Evolutionary conservation across 2,113 vertebrate genomes (phyloP), one percentile per base, ranked within the genome.

Genomic region (Acanthisitta chloris): DNA sequence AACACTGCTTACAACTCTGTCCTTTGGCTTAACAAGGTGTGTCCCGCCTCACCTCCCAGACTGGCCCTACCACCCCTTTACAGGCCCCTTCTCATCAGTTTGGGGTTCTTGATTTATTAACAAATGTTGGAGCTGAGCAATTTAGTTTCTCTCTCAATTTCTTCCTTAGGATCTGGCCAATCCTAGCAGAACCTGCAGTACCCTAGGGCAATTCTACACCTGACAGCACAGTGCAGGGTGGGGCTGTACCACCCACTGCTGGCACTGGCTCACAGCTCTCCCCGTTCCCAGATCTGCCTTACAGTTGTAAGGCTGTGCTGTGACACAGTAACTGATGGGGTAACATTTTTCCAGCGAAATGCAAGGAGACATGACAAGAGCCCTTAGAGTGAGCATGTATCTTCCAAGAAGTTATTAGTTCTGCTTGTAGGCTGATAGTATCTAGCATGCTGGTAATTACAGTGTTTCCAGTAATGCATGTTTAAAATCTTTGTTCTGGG

Each of bases 291-390:
- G 20, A 13, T 23, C 12, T 61, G 46, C 62, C 54, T 14, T 33
- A 3, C 3, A 40, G 59, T 45, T 24, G 7, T 7, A 26, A 14
- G 42, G 23, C 54, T 52, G 28, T 11, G 16, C 38, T 5, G 2
- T 7, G 14, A 20, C 24, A 17, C 3, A 7, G 17, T 2, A 6
- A 6, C 9, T 54, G 29, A 6, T 1, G 9, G 12, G 48, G 38
- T 10, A 17, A 71, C 0, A 0, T 4, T 65, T 40, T 20, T 20
- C 16, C 14, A 33, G 34, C 66, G 34, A 45, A 74, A 55, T 54
- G 87, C 38, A 28, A 58, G 62, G 31, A 55, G 70, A 4, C 0
- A 0, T 1, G 28, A 5, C 8, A 9, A 12, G 12, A 67, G 20
- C 6, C 18, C 76, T 66, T 42, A 36, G 3, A 69, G 62, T 25